These are phyloP conservation scores for Regulus satrapa DNA, from an alignment of 2,113 vertebrate species.

Conservation along the genomic window DNA sequence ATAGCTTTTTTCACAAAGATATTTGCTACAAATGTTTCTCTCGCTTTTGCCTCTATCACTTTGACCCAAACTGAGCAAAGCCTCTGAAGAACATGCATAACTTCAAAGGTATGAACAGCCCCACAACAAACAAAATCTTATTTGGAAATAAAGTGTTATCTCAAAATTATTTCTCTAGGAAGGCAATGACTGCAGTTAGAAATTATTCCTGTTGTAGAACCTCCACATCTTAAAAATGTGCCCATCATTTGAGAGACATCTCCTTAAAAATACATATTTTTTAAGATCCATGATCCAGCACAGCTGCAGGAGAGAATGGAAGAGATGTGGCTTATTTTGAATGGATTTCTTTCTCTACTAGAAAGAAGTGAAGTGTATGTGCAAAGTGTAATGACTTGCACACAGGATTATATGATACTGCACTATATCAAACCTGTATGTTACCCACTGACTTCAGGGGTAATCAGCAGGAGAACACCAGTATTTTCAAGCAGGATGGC, in stretches of 20 bases:
- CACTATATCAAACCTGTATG: not conserved
- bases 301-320: not conserved
- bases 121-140: not conserved
- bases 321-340: not conserved
- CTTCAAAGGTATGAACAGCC: not conserved
- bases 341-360: not conserved
- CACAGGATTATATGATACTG: not conserved
- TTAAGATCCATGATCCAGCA: not conserved
- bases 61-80: not conserved
- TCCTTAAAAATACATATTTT: not conserved
- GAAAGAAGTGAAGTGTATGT: accelerated
- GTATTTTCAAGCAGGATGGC: not conserved
- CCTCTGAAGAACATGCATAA: not conserved
- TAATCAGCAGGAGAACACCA: not conserved
- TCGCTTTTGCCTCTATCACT: not conserved
- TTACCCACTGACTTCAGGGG: not conserved
- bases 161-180: not conserved
- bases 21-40: not conserved
- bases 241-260: not conserved
- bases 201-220: not conserved
- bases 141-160: not conserved
- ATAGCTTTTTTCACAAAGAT: not conserved
- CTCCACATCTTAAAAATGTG: not conserved
- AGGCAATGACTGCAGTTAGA: not conserved
- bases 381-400: not conserved